These are phyloP conservation scores for Pangasius mekongensis DNA, from an alignment of 2,797 vertebrate genomes.

Conservation along the genomic window DNA sequence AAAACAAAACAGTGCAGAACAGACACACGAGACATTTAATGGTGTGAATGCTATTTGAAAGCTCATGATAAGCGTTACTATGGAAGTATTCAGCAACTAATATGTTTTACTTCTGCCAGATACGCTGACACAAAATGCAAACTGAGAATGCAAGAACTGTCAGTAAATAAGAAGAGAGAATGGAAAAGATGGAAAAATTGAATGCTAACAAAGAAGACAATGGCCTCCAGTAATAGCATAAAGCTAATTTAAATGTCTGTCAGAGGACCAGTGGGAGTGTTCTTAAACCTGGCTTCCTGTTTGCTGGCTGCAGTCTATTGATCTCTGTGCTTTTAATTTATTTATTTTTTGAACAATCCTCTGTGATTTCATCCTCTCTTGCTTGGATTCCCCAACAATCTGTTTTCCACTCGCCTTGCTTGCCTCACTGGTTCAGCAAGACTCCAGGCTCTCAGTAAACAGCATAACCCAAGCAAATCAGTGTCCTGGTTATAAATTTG, in stretches of 20 bases:
- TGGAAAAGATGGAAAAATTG: constrained; percentile 14
- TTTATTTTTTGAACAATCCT: constrained; percentile 58
- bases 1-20: no score
- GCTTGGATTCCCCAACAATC: constrained; percentile 54
- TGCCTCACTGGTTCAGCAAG: constrained; percentile 45
- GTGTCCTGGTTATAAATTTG: constrained; percentile 55
- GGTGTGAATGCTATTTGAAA: constrained; percentile 21
- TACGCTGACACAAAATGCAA: not conserved
- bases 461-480: constrained; percentile 42
- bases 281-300: constrained; percentile 36
- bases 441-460: constrained; percentile 39
- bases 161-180: not conserved
- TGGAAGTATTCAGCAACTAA: constrained; percentile 1
- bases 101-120: not conserved
- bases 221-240: constrained; percentile 10
- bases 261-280: constrained; percentile 29
- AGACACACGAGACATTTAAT: no score
- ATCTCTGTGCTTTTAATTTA: constrained; percentile 22
- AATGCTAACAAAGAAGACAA: constrained; percentile 19
- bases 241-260: constrained; percentile 56
- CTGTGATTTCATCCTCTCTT: constrained; percentile 42
- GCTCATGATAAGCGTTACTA: not conserved
- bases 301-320: constrained; percentile 45
- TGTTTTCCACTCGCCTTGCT: constrained; percentile 51
- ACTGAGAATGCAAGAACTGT: not conserved